Conservation (phyloP, 1,140 invertebrate genomes). For the Drosophila nebulosa region DNA sequence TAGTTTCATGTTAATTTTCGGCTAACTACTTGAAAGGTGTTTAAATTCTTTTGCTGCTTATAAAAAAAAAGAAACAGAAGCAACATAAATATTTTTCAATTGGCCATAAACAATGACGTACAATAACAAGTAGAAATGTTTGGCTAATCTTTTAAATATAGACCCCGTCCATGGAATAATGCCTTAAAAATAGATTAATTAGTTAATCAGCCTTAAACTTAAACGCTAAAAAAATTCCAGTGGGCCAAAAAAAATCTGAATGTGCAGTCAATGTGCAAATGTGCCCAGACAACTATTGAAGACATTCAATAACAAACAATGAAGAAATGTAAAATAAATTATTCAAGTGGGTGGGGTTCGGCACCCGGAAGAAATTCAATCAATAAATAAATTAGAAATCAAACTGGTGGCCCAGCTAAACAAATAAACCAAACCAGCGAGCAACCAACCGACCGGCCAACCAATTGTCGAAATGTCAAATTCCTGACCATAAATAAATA, state of each 20-base stretch:
- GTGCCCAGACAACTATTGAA: neutral
- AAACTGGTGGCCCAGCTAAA: slow-evolving; percentile 11
- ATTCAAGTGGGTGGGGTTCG: slow-evolving; percentile 14
- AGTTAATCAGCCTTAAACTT: slow-evolving; percentile 33
- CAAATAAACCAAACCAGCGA: neutral
- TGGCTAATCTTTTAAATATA: slow-evolving; percentile 54
- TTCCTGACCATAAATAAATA: slow-evolving; percentile 54
- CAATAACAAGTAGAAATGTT: slow-evolving; percentile 32
- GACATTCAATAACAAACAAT: slow-evolving; percentile 23
- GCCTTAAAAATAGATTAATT: slow-evolving; percentile 51
- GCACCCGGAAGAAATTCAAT: slow-evolving; percentile 46
- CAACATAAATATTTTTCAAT: slow-evolving; percentile 29
- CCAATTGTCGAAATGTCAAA: slow-evolving; percentile 68
- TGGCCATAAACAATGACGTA: slow-evolving; percentile 53
- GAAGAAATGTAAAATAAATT: slow-evolving; percentile 16
- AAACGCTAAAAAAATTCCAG: neutral
- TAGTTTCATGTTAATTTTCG: slow-evolving; percentile 14
- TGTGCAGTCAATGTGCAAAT: neutral
- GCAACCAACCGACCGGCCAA: slow-evolving; percentile 26
- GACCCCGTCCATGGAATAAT: slow-evolving; percentile 47
- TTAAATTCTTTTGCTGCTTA: slow-evolving; percentile 17
- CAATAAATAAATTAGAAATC: slow-evolving; percentile 55
- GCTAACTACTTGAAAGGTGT: slow-evolving; percentile 10
- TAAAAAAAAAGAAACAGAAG: neutral
- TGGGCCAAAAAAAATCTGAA: neutral